phyloP scores from a whole-genome alignment of 2,888 invertebrate species.

The Apodemia hepburni region DNA sequence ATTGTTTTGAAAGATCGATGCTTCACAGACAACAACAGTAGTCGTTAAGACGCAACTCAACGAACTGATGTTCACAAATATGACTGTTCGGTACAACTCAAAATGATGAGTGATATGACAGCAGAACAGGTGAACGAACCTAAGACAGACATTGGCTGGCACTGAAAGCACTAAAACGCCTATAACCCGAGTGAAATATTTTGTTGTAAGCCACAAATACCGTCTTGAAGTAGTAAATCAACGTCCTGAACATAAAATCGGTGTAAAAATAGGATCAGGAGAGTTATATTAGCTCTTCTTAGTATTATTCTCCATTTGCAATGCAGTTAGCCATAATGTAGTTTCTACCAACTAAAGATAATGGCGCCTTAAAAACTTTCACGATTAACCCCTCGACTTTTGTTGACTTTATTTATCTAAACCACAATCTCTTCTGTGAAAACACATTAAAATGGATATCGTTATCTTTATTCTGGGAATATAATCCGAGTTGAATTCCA shows the following conservation, averaged over 20 bases:
- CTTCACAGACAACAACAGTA: too few relatives aligned
- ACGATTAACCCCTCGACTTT: slow-evolving; percentile 43
- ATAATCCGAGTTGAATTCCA: slow-evolving; percentile 9
- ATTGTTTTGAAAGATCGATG: too few relatives aligned
- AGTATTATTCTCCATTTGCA: slow-evolving; percentile 13
- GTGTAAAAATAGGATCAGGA: slow-evolving; percentile 51
- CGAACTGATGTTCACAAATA: slow-evolving; percentile 5
- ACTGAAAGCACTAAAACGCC: slow-evolving; percentile 54
- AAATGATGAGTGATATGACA: slow-evolving; percentile 47
- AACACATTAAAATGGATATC: slow-evolving; percentile 48
- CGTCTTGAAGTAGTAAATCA: slow-evolving; percentile 55
- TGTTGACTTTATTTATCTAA: slow-evolving; percentile 49
- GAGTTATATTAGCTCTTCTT: slow-evolving; percentile 33
- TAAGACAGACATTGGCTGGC: slow-evolving; percentile 45
- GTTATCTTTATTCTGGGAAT: slow-evolving; percentile 60
- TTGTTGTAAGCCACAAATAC: slow-evolving; percentile 54
- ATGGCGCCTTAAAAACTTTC: slow-evolving; percentile 42
- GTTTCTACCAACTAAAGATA: slow-evolving; percentile 16
- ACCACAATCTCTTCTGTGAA: slow-evolving; percentile 70
- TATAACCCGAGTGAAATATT: slow-evolving; percentile 51
- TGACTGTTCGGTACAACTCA: slow-evolving; percentile 31
- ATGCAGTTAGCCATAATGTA: slow-evolving; percentile 24
- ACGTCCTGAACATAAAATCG: slow-evolving; percentile 44
- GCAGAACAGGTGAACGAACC: slow-evolving; percentile 50
- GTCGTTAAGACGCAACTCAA: too few relatives aligned